Evolutionary conservation across 2,888 invertebrate species (phyloP).

Genomic region (Bellardia bayeri): DNA sequence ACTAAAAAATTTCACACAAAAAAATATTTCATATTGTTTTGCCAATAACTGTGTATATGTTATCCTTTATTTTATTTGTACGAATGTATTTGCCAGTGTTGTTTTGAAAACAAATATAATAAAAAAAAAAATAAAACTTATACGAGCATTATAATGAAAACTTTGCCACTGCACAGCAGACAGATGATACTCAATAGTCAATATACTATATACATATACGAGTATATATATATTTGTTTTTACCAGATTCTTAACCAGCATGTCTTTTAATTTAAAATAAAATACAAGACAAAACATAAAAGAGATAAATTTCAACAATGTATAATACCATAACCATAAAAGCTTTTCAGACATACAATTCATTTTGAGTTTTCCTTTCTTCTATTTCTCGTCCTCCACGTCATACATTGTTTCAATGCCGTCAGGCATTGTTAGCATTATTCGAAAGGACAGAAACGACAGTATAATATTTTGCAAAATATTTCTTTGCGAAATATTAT

Average conservation of each 20-base stretch:
- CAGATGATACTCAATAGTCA: conserved; percentile 3
- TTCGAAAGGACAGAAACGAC: neutral
- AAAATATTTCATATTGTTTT: neutral
- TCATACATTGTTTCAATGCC: conserved; percentile 40
- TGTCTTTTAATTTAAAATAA: conserved; percentile 12
- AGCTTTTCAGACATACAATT: conserved; percentile 40
- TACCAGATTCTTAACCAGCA: neutral
- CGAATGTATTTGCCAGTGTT: neutral
- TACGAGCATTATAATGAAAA: conserved; percentile 24
- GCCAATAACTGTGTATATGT: neutral
- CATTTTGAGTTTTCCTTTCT: neutral
- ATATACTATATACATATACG: neutral
- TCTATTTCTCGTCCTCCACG: neutral
- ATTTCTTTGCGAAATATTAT: neutral
- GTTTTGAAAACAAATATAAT: conserved; percentile 9
- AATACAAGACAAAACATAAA: neutral
- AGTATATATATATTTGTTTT: neutral
- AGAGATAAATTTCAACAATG: conserved; percentile 22
- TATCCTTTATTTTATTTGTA: conserved; percentile 10
- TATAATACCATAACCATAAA: neutral
- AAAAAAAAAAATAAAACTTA: conserved; percentile 36
- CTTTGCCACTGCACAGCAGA: conserved; percentile 17
- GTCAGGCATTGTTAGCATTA: conserved; percentile 50
- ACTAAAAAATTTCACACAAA: neutral
- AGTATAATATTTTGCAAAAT: conserved; percentile 5